Evolutionary conservation across 2,113 vertebrate species (phyloP).

Genomic region (Proteles cristata): DNA sequence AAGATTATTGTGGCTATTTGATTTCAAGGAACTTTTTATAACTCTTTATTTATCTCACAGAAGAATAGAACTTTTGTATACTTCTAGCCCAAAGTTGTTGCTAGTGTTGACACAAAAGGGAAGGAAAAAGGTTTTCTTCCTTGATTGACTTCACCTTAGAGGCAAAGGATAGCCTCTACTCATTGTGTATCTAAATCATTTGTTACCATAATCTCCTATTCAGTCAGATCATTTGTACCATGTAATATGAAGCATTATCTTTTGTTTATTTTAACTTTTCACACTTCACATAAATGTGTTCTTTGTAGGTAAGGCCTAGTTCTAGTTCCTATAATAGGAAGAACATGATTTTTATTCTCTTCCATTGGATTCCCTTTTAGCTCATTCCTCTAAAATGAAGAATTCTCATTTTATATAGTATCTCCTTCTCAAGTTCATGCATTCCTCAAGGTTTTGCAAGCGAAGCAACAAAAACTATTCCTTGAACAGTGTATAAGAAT

Average conservation of each 20-base stretch:
- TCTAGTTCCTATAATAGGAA: conserved; percentile 36
- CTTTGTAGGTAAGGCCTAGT: not conserved
- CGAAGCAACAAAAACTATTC: not conserved
- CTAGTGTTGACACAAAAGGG: conserved; percentile 2
- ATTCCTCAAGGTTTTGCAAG: conserved; percentile 38
- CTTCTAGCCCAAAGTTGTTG: not conserved
- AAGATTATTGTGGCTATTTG: not conserved
- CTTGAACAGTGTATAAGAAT: not conserved
- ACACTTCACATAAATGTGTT: conserved; percentile 17
- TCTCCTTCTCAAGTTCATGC: not conserved
- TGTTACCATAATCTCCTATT: not conserved
- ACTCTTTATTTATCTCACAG: conserved; percentile 32
- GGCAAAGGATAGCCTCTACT: not conserved
- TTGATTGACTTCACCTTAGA: not conserved
- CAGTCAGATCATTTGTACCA: not conserved
- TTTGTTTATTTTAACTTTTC: conserved; percentile 33
- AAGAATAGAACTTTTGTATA: conserved; percentile 14
- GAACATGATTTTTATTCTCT: conserved; percentile 10
- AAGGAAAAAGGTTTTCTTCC: conserved; percentile 17
- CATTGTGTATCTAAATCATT: not conserved
- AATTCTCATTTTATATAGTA: conserved; percentile 24
- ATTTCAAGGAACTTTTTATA: not conserved
- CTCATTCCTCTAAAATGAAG: conserved; percentile 6
- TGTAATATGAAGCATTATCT: not conserved
- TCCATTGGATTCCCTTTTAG: not conserved